A percentile compares a stretch with the other conserved stretches of the same genome.
Conservation (phyloP, 2,113 vertebrate genomes). For the Neodon shergylaensis region DNA sequence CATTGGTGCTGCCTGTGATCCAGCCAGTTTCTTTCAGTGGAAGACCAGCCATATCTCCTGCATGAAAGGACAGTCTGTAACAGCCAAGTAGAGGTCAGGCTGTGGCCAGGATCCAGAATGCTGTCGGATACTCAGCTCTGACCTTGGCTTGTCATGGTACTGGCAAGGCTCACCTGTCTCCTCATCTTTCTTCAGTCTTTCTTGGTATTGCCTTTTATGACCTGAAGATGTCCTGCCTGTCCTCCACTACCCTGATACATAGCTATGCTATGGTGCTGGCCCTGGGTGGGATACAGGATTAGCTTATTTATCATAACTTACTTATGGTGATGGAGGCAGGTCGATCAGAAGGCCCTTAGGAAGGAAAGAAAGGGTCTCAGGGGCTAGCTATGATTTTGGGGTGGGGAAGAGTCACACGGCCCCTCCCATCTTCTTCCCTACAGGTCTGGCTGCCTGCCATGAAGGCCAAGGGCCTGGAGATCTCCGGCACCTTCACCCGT, state of each 20-base stretch:
- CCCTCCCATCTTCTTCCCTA: background rate
- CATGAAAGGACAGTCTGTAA: background rate
- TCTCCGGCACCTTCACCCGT: slow-evolving; percentile 94
- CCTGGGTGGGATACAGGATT: background rate
- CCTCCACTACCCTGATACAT: fast-evolving
- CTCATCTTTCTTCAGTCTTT: background rate
- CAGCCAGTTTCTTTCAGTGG: background rate
- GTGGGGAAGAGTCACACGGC: background rate
- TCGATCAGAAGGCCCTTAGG: background rate
- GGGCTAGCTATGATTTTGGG: background rate
- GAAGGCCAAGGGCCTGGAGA: slow-evolving; percentile 98
- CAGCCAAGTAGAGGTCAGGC: background rate
- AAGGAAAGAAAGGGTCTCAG: background rate
- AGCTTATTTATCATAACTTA: background rate
- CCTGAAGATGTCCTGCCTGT: background rate
- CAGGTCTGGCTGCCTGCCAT: slow-evolving; percentile 97
- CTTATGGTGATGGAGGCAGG: background rate
- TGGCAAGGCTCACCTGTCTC: background rate
- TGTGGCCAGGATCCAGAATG: slow-evolving; percentile 16
- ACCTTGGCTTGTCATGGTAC: background rate
- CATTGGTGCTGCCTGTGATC: background rate
- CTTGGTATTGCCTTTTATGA: background rate
- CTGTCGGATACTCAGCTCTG: background rate
- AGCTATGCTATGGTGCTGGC: no score
- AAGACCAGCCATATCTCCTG: background rate